Base-by-base conservation (phyloP, 2,888 invertebrate genomes). In the Troides oblongomaculatus region DNA sequence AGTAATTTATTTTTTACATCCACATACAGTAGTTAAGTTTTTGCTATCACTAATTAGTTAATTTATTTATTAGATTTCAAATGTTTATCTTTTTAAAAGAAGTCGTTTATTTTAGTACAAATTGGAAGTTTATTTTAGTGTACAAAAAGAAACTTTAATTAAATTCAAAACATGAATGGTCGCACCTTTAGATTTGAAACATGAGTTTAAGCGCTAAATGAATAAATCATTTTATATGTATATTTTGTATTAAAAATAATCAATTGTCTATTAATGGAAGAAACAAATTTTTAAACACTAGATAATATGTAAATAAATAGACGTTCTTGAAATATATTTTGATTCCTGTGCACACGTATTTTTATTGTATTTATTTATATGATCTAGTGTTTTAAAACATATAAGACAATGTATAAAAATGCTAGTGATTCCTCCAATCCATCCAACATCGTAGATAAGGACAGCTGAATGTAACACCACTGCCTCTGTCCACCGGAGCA, bases 271-370 rank as follows among this genome's bases (percentile, higher is more conserved):
- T 76, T 82, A 78, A 76, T 79, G 72, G 78, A 80, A 79, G 78
- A 78, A 72, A 78, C 76, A 71, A 78, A 76, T 78, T 78, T 81
- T 80, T 78, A 76, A 74, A 77, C 79, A 78, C 77, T 70, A 72
- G 74, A 78, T 79, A 71, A 72, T 76, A 73, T 84, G 82, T 85
- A 84, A 83, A 83, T 85, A 84, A 83, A 83, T 86, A 86, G 77
- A 77, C 78, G 78, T 59, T 25, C 23, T 78, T 77, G 75, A 66
- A 75, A 77, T 75, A 81, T 77, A 77, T 73, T 76, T 74, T 79
- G 76, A 83, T 81, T 73, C 73, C 71, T 68, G 73, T 73, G 71
- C 66, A 66, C 23, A 18, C 0, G 18, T 6, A 58, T 23, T 68
- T 68, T 68, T 21, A 63, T 68, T 62, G 12, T 5, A 2, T 39